Base-by-base conservation (phyloP, 2,888 invertebrate genomes). In the Caenorhabditis auriculariae region DNA sequence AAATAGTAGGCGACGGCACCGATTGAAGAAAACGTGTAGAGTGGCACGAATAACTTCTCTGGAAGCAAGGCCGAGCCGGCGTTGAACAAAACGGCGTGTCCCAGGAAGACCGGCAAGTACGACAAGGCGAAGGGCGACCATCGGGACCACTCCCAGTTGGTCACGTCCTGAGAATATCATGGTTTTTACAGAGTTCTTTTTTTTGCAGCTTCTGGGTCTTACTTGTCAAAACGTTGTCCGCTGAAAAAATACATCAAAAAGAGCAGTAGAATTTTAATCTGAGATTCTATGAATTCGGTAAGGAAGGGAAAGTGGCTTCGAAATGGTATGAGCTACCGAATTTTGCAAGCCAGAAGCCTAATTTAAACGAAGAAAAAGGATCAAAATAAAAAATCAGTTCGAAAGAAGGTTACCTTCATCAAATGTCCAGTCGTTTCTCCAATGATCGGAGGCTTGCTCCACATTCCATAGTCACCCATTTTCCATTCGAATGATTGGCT, bases 121-220 rank as follows among this genome's bases (percentile, higher is more conserved):
- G 54, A 54, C 27, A 66, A 48, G 3, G 80, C 73, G 43, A 68
- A 69, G 0, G 76, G 74, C 5, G 68, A 62, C 81, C 81, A 82
- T 9, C 74, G 53, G 21, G 49, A 64, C 82, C 82, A 83, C 53
- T 82, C 82, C 75, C 75, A 81, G 54, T 83, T 80, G 12, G 80
- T 68, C 6, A 70, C 70, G 54, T 83, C 82, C 77, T 78, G 54
- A 43, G 68, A 58, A 26, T 6, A 17, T n/a, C n/a, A 3, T 6
- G n/a, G 27, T 24, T 1, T 48, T 21, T 21, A 42, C 15, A 50
- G 4, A 38, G 17, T 15, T 12, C 23, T 38, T 5, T 15, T 27
- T n/a, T n/a, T n/a, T n/a, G n/a, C n/a, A n/a, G n/a, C n/a, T n/a
- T n/a, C n/a, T n/a, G n/a, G n/a, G n/a, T n/a, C n/a, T n/a, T n/a